These are phyloP conservation scores for Nemapogon koenigi DNA, from an alignment of 2,888 invertebrate genomes.

Conservation along the genomic window DNA sequence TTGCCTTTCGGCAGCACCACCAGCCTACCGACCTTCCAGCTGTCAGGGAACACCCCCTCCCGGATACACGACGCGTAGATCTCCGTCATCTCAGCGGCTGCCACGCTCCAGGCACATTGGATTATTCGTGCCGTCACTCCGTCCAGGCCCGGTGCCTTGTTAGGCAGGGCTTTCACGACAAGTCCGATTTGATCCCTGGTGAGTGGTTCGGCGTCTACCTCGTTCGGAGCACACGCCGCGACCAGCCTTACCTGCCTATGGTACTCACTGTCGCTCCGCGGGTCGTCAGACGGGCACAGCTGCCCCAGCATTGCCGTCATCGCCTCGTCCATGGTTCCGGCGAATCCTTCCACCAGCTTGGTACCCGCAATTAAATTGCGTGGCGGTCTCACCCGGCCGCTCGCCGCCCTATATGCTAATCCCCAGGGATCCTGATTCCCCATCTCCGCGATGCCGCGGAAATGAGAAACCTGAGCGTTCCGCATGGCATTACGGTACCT, in stretches of 20 bases:
- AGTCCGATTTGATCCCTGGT: background rate
- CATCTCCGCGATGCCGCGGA: conserved; percentile 8
- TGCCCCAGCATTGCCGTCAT: conserved; percentile 16
- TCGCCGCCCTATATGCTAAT: conserved; percentile 18
- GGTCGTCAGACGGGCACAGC: background rate
- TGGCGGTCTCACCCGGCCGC: conserved; percentile 17
- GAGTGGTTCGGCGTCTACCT: background rate
- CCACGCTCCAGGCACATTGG: conserved; percentile 1
- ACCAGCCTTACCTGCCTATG: background rate
- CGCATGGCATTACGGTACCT: conserved; percentile 12
- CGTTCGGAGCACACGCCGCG: background rate
- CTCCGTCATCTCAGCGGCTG: background rate
- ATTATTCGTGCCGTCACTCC: conserved; percentile 4
- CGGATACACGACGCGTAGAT: conserved; percentile 1
- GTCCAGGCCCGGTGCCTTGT: conserved; percentile 6
- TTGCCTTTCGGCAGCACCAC: too few species aligned
- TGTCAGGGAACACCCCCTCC: conserved; percentile 8
- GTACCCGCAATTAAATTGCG: conserved; percentile 15
- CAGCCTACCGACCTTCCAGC: conserved; percentile 4
- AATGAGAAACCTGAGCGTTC: conserved; percentile 11
- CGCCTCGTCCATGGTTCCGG: conserved; percentile 13
- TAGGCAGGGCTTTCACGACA: background rate
- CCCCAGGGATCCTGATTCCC: conserved; percentile 18
- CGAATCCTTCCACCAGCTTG: conserved; percentile 8
- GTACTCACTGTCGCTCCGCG: background rate